Evolutionary conservation across 2,797 vertebrate species (phyloP).

Genomic region (Natrix natrix): DNA sequence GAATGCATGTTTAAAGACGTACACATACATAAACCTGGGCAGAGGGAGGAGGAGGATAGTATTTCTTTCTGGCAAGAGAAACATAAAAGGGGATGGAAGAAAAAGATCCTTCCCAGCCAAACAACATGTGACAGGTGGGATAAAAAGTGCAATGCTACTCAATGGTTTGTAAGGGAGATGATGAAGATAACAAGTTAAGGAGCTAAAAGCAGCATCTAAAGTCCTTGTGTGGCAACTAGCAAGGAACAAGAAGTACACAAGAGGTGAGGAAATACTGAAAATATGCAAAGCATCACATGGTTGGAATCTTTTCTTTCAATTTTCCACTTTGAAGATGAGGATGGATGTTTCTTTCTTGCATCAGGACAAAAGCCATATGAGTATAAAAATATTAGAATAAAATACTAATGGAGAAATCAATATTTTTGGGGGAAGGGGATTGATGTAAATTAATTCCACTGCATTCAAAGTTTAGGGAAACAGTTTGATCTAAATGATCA

Average conservation of each 20-base stretch:
- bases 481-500: background rate
- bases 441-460: background rate
- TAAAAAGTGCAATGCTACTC: background rate
- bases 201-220: background rate
- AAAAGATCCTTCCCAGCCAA: background rate
- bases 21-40: background rate
- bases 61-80: background rate
- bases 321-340: background rate
- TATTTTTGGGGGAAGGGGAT: background rate
- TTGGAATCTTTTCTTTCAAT: background rate
- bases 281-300: background rate
- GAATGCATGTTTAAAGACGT: no score
- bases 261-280: background rate
- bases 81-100: background rate
- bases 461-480: background rate
- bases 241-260: background rate
- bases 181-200: background rate
- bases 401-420: background rate
- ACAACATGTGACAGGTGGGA: background rate
- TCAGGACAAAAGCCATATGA: background rate
- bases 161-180: background rate
- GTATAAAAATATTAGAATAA: background rate
- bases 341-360: background rate
- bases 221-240: background rate
- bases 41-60: background rate